Evolutionary conservation across 2,888 invertebrate species (phyloP).

Genomic region (Miltochrista miniata): DNA sequence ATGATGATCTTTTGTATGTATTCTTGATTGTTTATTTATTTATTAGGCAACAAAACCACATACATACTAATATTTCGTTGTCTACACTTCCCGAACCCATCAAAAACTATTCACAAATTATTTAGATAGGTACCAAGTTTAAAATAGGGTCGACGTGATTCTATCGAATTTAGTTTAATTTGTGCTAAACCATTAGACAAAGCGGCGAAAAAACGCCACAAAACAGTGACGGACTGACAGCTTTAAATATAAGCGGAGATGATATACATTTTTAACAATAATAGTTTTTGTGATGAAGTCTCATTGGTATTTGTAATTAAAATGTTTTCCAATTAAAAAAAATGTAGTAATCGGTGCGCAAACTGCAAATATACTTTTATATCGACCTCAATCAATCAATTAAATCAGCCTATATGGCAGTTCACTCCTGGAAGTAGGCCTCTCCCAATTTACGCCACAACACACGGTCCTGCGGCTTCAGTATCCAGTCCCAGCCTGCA

Average conservation of each 20-base stretch:
- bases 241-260: constrained; percentile 3
- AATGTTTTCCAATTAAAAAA: too few species aligned
- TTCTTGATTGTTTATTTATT: too few species aligned
- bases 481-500: too few species aligned
- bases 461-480: too few species aligned
- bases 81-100: neutral
- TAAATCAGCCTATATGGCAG: too few species aligned
- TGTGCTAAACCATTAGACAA: constrained; percentile 2
- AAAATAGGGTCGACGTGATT: neutral
- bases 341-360: too few species aligned
- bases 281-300: constrained; percentile 6
- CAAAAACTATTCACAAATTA: neutral
- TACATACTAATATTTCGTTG: neutral
- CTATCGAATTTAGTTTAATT: neutral
- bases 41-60: neutral
- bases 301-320: constrained; percentile 5
- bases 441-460: too few species aligned
- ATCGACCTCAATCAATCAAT: too few species aligned
- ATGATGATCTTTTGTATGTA: too few species aligned
- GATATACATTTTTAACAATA: constrained; percentile 2
- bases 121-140: neutral
- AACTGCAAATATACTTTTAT: too few species aligned
- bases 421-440: too few species aligned
- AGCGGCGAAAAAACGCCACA: neutral
- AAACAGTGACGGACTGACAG: constrained; percentile 6